Percentiles rank a stretch among this genome's conserved stretches.
These are phyloP conservation scores for Epinephelus moara DNA, from an alignment of 2,113 vertebrate species.

Conservation along the genomic window DNA sequence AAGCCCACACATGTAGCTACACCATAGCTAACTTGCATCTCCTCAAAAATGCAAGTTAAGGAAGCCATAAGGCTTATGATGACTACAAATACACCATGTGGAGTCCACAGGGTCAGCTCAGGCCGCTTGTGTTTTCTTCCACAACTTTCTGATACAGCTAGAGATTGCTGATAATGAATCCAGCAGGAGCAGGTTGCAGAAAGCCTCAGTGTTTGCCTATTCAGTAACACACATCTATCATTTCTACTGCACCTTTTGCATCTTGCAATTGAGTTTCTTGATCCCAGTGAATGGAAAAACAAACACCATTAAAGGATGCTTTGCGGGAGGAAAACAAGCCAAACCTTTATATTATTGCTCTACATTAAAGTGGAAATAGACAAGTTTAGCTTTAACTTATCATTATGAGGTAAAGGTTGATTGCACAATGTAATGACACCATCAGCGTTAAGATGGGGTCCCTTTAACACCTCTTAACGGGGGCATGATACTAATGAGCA, in stretches of 20 bases:
- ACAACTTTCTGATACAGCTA: background rate
- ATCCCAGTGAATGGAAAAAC: conserved; percentile 1
- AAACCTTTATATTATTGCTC: background rate
- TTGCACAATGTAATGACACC: too few species aligned
- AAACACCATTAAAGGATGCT: background rate
- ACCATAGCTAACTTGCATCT: too few species aligned
- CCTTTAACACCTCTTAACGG: too few species aligned
- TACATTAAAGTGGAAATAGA: background rate
- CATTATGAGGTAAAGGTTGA: too few species aligned
- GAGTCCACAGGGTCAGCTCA: too few species aligned
- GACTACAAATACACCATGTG: background rate
- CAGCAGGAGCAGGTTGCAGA: background rate
- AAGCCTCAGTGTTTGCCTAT: background rate
- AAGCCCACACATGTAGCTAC: too few species aligned
- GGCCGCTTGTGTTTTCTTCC: too few species aligned
- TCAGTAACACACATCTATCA: background rate
- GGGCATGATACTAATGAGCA: too few species aligned
- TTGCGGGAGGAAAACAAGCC: background rate
- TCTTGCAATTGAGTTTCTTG: background rate
- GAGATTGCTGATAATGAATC: background rate
- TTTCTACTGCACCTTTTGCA: background rate
- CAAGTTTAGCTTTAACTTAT: too few species aligned
- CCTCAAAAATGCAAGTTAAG: too few species aligned
- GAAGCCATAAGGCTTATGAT: too few species aligned
- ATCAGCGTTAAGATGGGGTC: too few species aligned